Evolutionary conservation across 2,888 invertebrate species (phyloP).

Genomic region (Caenorhabditis uteleia): DNA sequence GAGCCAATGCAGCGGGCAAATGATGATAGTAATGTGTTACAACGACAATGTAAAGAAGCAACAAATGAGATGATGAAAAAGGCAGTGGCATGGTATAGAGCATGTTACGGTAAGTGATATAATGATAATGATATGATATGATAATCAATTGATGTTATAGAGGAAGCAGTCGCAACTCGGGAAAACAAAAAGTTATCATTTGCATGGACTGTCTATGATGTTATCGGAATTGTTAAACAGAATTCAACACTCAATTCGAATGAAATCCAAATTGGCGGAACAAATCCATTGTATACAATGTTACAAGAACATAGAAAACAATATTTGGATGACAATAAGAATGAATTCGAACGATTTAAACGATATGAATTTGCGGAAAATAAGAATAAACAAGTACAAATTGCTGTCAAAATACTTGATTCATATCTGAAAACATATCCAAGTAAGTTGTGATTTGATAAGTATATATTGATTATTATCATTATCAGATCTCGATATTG

Average conservation of each 20-base stretch:
- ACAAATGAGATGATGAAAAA: slow-evolving; percentile 32
- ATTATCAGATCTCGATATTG: slow-evolving; percentile 27
- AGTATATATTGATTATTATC: no score
- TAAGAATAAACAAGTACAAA: slow-evolving; percentile 4
- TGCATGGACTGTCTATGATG: slow-evolving; percentile 40
- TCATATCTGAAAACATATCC: slow-evolving; percentile 14
- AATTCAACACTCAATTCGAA: slow-evolving; percentile 4
- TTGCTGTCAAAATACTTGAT: slow-evolving; percentile 12
- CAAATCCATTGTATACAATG: slow-evolving; percentile 27
- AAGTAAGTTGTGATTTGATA: slow-evolving; percentile 9
- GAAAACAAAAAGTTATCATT: slow-evolving; percentile 43
- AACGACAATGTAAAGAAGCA: slow-evolving; percentile 27
- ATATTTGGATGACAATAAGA: slow-evolving; percentile 30
- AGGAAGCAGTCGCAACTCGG: slow-evolving; percentile 16
- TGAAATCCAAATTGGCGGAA: slow-evolving; percentile 11
- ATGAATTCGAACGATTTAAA: slow-evolving; percentile 9
- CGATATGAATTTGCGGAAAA: not conserved
- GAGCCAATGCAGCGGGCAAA: slow-evolving; percentile 10
- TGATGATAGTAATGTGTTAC: slow-evolving; percentile 40
- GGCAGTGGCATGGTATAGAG: slow-evolving; percentile 45
- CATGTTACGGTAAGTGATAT: slow-evolving; percentile 39
- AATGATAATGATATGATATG: not conserved
- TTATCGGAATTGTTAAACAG: slow-evolving; percentile 33
- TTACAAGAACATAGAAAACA: slow-evolving; percentile 25
- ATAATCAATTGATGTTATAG: slow-evolving; percentile 10